These are phyloP conservation scores for Hoplodrina ambigua DNA, from an alignment of 2,888 invertebrate species.

Conservation along the genomic window DNA sequence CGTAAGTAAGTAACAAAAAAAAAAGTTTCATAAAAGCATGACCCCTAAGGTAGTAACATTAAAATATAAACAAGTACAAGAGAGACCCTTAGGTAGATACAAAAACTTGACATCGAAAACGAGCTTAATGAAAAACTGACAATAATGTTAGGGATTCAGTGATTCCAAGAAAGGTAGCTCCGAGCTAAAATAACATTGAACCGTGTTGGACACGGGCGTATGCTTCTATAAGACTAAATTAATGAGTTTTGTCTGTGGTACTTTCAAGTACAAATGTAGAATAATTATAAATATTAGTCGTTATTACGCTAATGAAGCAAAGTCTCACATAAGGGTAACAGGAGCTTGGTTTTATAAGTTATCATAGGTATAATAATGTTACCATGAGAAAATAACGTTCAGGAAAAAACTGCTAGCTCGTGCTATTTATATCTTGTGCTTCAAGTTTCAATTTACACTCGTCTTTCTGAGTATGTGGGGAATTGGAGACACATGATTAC, in stretches of 20 bases:
- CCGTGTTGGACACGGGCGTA: background rate
- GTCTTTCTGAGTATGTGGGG: no score
- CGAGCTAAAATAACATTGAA: slow-evolving; percentile 19
- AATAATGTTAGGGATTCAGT: slow-evolving; percentile 7
- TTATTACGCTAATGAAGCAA: no score
- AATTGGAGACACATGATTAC: background rate
- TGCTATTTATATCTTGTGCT: no score
- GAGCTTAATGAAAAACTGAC: slow-evolving; percentile 1
- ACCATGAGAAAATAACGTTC: no score
- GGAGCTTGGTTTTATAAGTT: no score
- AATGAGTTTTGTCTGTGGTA: background rate
- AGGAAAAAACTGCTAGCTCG: no score
- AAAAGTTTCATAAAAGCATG: background rate
- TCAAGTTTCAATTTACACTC: no score
- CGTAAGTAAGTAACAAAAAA: background rate
- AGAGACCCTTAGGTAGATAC: background rate
- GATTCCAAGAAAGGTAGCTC: slow-evolving; percentile 18
- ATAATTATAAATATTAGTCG: no score
- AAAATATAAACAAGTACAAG: slow-evolving; percentile 13
- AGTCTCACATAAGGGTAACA: no score
- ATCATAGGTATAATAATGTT: no score
- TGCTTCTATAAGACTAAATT: slow-evolving; percentile 4
- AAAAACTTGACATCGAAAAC: slow-evolving; percentile 6
- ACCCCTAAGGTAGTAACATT: background rate
- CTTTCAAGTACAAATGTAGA: background rate